These are phyloP conservation scores for Barnardius zonarius DNA, from an alignment of 2,113 vertebrate genomes.

Conservation along the genomic window DNA sequence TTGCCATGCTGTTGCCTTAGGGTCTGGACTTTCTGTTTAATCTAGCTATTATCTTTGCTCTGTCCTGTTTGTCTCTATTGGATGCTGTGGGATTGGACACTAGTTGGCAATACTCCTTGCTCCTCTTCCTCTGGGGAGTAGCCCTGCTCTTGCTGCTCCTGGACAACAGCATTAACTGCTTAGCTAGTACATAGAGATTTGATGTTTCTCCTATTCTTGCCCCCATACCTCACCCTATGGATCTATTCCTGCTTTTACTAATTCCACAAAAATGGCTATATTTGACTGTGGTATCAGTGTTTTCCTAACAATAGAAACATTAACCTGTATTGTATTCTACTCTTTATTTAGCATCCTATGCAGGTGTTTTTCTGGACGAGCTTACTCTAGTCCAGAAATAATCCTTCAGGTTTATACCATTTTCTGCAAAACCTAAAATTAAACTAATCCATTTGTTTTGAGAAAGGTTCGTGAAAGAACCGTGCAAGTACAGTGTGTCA, in stretches of 20 bases:
- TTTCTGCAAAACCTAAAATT: not conserved
- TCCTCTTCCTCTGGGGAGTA: not conserved
- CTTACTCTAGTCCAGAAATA: not conserved
- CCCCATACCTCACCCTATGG: accelerated
- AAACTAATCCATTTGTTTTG: not conserved
- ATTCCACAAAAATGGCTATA: not conserved
- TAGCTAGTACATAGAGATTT: not conserved
- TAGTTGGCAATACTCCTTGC: not conserved
- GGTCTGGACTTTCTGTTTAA: not conserved
- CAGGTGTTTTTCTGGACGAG: not conserved
- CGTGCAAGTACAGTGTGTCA: not conserved
- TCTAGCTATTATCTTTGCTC: accelerated
- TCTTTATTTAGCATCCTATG: not conserved
- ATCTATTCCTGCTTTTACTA: not conserved
- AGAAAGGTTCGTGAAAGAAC: not conserved
- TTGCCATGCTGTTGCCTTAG: accelerated
- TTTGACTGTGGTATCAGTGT: not conserved
- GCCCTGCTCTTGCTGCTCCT: not conserved
- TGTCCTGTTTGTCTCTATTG: not conserved
- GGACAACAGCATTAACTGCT: not conserved
- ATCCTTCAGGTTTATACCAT: not conserved
- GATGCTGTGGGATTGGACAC: not conserved
- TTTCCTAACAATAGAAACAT: not conserved
- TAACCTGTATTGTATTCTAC: not conserved
- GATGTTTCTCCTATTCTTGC: not conserved